phyloP scores from a whole-genome alignment of 2,888 invertebrate species.

The Ornithoptera priamus region DNA sequence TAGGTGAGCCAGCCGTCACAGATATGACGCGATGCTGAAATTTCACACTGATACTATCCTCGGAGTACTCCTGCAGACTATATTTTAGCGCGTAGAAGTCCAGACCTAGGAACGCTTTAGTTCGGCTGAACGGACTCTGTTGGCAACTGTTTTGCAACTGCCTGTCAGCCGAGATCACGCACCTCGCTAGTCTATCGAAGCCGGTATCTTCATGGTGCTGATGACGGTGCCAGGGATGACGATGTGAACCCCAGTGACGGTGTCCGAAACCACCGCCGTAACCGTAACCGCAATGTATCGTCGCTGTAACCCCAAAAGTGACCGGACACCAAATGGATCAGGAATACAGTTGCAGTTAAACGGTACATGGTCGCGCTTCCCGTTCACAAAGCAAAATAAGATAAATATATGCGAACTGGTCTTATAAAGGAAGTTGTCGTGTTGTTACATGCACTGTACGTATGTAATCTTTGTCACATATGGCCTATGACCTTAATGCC shows the following conservation, averaged over 20 bases:
- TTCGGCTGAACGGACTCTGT: slow-evolving; percentile 29
- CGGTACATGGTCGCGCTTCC: slow-evolving; percentile 1
- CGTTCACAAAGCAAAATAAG: neutral
- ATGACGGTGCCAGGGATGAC: slow-evolving; percentile 18
- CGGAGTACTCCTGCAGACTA: slow-evolving; percentile 29
- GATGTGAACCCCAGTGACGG: slow-evolving; percentile 7
- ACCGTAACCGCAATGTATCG: neutral
- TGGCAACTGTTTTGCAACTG: slow-evolving; percentile 33
- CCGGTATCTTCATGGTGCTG: slow-evolving; percentile 21
- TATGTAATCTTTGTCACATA: too few relatives aligned
- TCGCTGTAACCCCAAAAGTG: slow-evolving; percentile 8
- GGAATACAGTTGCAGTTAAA: slow-evolving; percentile 3
- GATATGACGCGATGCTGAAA: slow-evolving; percentile 24
- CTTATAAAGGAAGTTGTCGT: neutral
- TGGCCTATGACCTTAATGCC: too few relatives aligned
- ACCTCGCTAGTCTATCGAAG: slow-evolving; percentile 32
- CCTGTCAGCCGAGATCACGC: slow-evolving; percentile 31
- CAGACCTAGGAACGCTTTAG: slow-evolving; percentile 26
- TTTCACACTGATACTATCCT: slow-evolving; percentile 31
- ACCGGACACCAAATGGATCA: slow-evolving; percentile 6
- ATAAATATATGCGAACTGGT: neutral
- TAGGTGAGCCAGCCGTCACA: neutral
- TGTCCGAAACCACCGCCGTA: neutral
- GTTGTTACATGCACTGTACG: neutral
- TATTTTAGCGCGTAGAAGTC: slow-evolving; percentile 29